phyloP scores from a whole-genome alignment of 2,888 invertebrate species.

The Ypsolopha sequella region DNA sequence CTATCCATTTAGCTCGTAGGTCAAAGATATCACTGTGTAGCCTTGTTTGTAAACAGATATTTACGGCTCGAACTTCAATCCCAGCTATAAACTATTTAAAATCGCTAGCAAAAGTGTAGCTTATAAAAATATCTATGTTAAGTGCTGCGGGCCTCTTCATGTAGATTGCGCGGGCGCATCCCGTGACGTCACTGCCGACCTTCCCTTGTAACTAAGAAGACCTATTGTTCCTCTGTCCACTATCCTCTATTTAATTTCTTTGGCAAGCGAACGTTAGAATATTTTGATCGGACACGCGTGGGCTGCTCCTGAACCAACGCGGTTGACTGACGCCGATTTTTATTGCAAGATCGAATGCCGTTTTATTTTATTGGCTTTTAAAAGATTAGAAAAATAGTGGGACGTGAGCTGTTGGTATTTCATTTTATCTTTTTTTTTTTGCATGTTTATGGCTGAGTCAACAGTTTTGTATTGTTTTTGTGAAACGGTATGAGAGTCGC shows the following conservation, averaged over 20 bases:
- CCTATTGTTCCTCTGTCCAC: constrained; percentile 59
- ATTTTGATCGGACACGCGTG: constrained; percentile 57
- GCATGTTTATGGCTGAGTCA: no score
- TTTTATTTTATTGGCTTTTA: constrained; percentile 50
- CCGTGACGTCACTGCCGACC: constrained; percentile 15
- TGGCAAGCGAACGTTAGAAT: constrained; percentile 54
- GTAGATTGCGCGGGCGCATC: neutral
- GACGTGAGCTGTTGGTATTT: neutral
- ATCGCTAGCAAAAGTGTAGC: constrained; percentile 1
- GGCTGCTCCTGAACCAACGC: constrained; percentile 35
- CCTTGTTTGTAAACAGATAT: no score
- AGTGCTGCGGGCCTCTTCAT: neutral
- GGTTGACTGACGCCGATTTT: constrained; percentile 57
- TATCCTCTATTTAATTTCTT: constrained; percentile 58
- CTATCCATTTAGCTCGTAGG: no score
- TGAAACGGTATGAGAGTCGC: no score
- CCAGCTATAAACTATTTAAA: constrained; percentile 4
- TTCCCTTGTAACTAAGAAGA: constrained; percentile 42
- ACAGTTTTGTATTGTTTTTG: no score
- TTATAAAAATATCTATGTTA: constrained; percentile 1
- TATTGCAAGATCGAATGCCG: constrained; percentile 50
- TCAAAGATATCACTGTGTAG: no score
- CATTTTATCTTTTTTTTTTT: neutral
- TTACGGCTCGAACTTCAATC: neutral
- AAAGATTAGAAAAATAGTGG: neutral